Percentiles rank a stretch among this genome's conserved stretches.
Conservation (phyloP, 1,140 invertebrate species). For the Magallana angulata region DNA sequence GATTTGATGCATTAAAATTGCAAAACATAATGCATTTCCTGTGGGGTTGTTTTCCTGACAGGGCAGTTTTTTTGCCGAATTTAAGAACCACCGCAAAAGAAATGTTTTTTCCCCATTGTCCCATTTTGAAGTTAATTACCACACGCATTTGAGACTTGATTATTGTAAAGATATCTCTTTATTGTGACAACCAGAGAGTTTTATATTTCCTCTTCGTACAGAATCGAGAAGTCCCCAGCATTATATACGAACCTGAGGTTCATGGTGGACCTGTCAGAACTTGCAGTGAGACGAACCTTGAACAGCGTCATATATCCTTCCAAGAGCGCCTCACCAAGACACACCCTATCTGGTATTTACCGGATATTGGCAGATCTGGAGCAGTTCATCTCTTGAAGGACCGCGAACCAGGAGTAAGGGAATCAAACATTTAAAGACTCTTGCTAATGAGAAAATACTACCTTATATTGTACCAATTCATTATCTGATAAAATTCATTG, state of each 20-base stretch:
- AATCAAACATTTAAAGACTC: neutral
- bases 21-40: too few relatives aligned
- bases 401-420: conserved; percentile 91
- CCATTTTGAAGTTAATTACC: too few relatives aligned
- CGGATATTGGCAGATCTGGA: conserved; percentile 93
- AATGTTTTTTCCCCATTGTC: too few relatives aligned
- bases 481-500: too few relatives aligned
- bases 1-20: too few relatives aligned
- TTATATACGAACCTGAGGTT: neutral
- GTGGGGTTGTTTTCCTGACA: too few relatives aligned
- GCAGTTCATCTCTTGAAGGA: conserved; percentile 95
- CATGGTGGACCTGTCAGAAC: conserved; percentile 48
- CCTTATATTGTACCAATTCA: neutral
- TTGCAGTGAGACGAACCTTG: conserved; percentile 61
- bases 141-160: too few relatives aligned
- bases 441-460: neutral
- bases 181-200: too few relatives aligned
- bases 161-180: too few relatives aligned
- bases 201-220: neutral
- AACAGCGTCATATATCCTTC: conserved; percentile 83
- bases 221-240: neutral
- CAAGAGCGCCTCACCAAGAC: conserved; percentile 92
- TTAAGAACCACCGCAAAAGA: too few relatives aligned
- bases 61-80: too few relatives aligned
- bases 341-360: conserved; percentile 96